A percentile compares a stretch with the other conserved stretches of the same genome.
Evolutionary conservation across 2,113 vertebrate genomes (phyloP).

Genomic region (Megaleporinus macrocephalus): DNA sequence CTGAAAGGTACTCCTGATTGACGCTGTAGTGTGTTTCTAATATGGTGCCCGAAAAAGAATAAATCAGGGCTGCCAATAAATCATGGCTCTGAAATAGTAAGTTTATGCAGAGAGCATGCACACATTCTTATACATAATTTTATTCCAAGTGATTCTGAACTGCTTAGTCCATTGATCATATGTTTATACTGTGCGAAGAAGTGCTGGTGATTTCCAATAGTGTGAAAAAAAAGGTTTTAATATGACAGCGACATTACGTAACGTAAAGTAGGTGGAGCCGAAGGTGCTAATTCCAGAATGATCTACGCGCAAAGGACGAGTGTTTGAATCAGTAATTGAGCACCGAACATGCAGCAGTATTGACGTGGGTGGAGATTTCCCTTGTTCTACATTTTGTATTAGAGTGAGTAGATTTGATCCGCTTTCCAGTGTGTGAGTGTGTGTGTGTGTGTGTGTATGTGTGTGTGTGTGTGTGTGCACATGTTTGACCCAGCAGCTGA

Average conservation of each 20-base stretch:
- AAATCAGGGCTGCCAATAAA: too few species aligned
- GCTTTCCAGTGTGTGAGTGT: constrained; percentile 6
- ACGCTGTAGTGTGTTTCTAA: too few species aligned
- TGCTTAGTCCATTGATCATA: not conserved
- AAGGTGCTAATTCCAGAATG: not conserved
- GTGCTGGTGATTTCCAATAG: too few species aligned
- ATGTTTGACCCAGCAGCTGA: constrained; percentile 1
- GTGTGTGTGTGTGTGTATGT: constrained; percentile 9
- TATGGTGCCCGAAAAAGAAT: too few species aligned
- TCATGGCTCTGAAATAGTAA: too few species aligned
- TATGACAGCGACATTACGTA: not conserved
- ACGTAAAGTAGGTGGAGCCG: not conserved
- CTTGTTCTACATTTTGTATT: not conserved
- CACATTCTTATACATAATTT: not conserved
- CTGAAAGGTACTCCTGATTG: too few species aligned
- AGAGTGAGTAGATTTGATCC: not conserved
- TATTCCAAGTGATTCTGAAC: not conserved
- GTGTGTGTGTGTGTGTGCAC: too few species aligned
- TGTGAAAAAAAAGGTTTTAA: too few species aligned
- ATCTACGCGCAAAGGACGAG: not conserved
- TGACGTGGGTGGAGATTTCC: not conserved
- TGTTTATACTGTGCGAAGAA: too few species aligned
- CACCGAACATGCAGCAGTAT: not conserved
- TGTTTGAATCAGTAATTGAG: not conserved
- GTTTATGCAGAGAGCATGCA: too few species aligned